Percentiles rank a stretch among this genome's conserved stretches.
phyloP scores from a whole-genome alignment of 2,797 vertebrate genomes.

The Cichlasoma orientale region DNA sequence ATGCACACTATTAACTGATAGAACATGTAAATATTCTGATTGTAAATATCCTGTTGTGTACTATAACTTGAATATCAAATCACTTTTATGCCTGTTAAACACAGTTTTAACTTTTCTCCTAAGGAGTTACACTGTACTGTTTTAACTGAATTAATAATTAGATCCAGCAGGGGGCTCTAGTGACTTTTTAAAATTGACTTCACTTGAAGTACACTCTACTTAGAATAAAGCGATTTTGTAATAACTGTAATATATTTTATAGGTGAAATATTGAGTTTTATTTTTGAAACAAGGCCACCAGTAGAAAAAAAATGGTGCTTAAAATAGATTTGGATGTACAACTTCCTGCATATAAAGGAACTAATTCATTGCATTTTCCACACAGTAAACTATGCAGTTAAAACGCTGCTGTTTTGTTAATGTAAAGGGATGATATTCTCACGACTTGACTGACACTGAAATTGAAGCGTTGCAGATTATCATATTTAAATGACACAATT shows the following conservation, averaged over 20 bases:
- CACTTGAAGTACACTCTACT: not conserved
- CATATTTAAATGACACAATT: not conserved
- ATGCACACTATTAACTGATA: slow-evolving; percentile 56
- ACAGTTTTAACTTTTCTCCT: slow-evolving; percentile 30
- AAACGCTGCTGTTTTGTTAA: not conserved
- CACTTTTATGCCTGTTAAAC: slow-evolving; percentile 16
- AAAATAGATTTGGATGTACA: slow-evolving; percentile 2
- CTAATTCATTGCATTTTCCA: slow-evolving; percentile 38
- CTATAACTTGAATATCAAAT: slow-evolving; percentile 10
- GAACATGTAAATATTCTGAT: slow-evolving; percentile 44
- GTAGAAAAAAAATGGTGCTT: slow-evolving; percentile 28
- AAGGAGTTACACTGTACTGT: slow-evolving; percentile 16
- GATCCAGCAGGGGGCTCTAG: slow-evolving; percentile 61
- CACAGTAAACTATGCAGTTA: slow-evolving; percentile 15
- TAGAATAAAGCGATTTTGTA: slow-evolving; percentile 17
- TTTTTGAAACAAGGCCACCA: not conserved
- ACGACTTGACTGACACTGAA: slow-evolving; percentile 12
- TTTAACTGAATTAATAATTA: slow-evolving; percentile 20
- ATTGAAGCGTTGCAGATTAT: not conserved
- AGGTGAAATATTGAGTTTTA: not conserved
- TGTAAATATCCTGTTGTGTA: slow-evolving; percentile 31
- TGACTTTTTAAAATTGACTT: slow-evolving; percentile 30
- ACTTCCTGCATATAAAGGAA: slow-evolving; percentile 3
- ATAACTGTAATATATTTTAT: slow-evolving; percentile 2
- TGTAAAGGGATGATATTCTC: slow-evolving; percentile 1